Evolutionary conservation across 2,888 invertebrate genomes (phyloP).

Genomic region (Elgonia sp.): DNA sequence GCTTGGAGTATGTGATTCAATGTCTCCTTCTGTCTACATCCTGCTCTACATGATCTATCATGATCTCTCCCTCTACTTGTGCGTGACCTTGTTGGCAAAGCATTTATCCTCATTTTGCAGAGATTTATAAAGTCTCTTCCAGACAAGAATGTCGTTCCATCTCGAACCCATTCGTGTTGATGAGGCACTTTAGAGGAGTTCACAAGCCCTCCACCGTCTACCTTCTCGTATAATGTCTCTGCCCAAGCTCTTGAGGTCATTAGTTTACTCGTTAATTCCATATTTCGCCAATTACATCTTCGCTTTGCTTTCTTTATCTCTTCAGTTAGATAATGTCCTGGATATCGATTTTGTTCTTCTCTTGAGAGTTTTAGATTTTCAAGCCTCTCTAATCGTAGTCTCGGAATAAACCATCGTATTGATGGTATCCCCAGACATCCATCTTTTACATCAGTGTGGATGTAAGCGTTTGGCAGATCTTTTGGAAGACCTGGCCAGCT

Average conservation of each 20-base stretch:
- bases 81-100: constrained; percentile 40
- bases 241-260: background rate
- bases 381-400: background rate
- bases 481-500: background rate
- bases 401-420: background rate
- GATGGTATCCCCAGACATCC: too few relatives aligned
- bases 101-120: constrained; percentile 50
- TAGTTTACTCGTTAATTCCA: too few relatives aligned
- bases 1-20: constrained; percentile 63
- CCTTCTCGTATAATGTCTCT: background rate
- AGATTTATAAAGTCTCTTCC: constrained; percentile 57
- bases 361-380: background rate
- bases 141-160: constrained; percentile 48
- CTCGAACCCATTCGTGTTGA: constrained; percentile 62
- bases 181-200: constrained; percentile 4
- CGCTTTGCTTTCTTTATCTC: too few relatives aligned
- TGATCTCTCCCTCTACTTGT: constrained; percentile 11
- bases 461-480: too few relatives aligned
- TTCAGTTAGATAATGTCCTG: background rate
- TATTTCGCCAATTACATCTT: too few relatives aligned
- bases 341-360: background rate
- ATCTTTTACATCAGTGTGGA: too few relatives aligned
- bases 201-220: constrained; percentile 47
- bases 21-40: constrained; percentile 45
- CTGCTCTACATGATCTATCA: constrained; percentile 49